Percentiles rank a stretch among this genome's conserved stretches.
Conservation (phyloP, 2,888 invertebrate genomes). For the Heteropelma amictum region DNA sequence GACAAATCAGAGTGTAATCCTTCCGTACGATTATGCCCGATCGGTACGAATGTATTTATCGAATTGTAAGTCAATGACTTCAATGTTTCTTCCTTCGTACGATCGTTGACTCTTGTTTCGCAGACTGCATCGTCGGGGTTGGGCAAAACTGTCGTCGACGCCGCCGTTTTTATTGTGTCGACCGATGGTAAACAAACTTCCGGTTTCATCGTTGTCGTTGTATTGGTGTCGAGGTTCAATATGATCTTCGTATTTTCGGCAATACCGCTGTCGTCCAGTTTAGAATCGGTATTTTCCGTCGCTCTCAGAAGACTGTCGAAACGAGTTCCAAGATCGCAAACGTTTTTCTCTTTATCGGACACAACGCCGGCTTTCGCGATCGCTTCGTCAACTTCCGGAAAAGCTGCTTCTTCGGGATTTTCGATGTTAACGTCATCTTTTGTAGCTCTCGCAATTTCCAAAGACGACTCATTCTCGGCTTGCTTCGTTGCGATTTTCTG, state of each 20-base stretch:
- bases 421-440: constrained; percentile 4
- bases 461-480: background rate
- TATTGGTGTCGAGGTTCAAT: constrained; percentile 75
- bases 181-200: constrained; percentile 55
- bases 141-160: constrained; percentile 49
- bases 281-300: constrained; percentile 59
- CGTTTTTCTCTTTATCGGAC: constrained; percentile 63
- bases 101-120: constrained; percentile 34
- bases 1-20: constrained; percentile 80
- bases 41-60: constrained; percentile 74
- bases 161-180: constrained; percentile 32
- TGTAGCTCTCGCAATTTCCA: background rate
- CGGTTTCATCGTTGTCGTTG: constrained; percentile 74
- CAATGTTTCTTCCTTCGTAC: constrained; percentile 64
- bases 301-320: constrained; percentile 69
- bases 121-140: constrained; percentile 59
- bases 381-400: constrained; percentile 58
- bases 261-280: constrained; percentile 59
- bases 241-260: constrained; percentile 70
- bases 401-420: constrained; percentile 27
- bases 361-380: constrained; percentile 54
- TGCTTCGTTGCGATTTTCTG: background rate
- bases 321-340: constrained; percentile 68
- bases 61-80: constrained; percentile 71
- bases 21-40: constrained; percentile 68